phyloP scores from a whole-genome alignment of 2,888 invertebrate genomes.

The Lymantria monacha region DNA sequence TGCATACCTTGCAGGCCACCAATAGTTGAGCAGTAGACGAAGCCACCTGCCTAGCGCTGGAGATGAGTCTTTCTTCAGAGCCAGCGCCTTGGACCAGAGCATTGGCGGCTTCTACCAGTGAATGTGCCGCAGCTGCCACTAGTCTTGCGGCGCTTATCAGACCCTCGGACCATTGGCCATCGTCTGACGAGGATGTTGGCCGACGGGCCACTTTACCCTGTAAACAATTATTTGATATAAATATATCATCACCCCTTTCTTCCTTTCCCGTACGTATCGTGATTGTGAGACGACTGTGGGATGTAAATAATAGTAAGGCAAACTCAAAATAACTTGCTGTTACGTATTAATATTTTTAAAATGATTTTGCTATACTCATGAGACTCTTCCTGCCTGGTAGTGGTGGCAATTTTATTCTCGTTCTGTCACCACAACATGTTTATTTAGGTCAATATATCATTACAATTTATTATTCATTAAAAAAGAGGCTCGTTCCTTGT shows the following conservation, averaged over 20 bases:
- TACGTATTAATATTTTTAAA: no score
- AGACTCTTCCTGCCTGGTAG: no score
- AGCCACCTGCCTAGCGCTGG: conserved; percentile 97
- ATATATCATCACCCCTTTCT: no score
- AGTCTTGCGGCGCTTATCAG: conserved; percentile 96
- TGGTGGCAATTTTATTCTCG: no score
- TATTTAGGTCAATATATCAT: no score
- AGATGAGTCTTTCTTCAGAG: conserved; percentile 97
- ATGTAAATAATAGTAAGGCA: not conserved
- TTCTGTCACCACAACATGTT: no score
- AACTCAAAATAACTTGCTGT: not conserved
- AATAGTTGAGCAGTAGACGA: conserved; percentile 98
- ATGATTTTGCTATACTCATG: no score
- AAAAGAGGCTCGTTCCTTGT: no score
- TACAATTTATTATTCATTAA: no score
- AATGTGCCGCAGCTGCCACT: conserved; percentile 98
- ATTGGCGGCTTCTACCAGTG: conserved; percentile 98
- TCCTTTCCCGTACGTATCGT: not conserved
- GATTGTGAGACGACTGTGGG: not conserved
- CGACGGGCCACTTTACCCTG: conserved; percentile 92
- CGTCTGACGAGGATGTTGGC: conserved; percentile 93
- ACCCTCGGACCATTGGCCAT: conserved; percentile 99
- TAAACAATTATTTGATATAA: not conserved
- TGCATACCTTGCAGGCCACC: conserved; percentile 95
- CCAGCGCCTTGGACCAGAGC: conserved; percentile 95